phyloP scores from a whole-genome alignment of 1,140 invertebrate species.

The Meteorus sp. region DNA sequence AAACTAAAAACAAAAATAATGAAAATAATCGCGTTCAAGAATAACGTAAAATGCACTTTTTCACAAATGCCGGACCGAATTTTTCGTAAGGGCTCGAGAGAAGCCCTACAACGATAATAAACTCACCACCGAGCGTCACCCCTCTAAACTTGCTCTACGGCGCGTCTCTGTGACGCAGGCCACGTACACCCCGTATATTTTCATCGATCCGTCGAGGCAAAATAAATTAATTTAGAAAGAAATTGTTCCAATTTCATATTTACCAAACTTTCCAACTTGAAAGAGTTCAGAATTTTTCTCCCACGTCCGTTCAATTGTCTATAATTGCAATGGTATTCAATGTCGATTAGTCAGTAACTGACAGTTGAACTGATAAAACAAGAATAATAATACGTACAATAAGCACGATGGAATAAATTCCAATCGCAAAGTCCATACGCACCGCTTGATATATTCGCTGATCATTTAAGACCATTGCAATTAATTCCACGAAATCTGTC shows the following conservation, averaged over 20 bases:
- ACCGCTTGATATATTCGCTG: constrained; percentile 17
- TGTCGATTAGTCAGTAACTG: background rate
- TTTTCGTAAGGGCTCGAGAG: constrained; percentile 13
- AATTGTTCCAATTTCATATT: no score
- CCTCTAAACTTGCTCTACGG: constrained; percentile 1
- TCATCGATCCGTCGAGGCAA: constrained; percentile 16
- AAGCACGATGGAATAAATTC: background rate
- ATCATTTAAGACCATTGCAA: constrained; percentile 18
- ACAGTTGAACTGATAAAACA: no score
- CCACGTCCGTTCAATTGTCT: background rate
- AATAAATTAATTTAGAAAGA: constrained; percentile 18
- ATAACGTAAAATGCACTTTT: background rate
- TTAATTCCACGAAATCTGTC: constrained; percentile 8
- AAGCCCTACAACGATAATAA: background rate
- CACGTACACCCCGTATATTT: constrained; percentile 25
- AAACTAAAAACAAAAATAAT: no score
- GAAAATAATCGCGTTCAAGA: no score
- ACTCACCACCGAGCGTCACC: background rate
- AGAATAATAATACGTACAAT: background rate
- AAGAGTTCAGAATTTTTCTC: no score
- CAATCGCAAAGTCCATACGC: constrained; percentile 11
- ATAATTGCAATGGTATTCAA: background rate
- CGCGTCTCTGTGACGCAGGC: constrained; percentile 26
- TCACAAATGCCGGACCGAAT: constrained; percentile 3
- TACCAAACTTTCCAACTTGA: no score